Base-by-base conservation (phyloP, 2,888 invertebrate genomes). In the Agrotis exclamationis region DNA sequence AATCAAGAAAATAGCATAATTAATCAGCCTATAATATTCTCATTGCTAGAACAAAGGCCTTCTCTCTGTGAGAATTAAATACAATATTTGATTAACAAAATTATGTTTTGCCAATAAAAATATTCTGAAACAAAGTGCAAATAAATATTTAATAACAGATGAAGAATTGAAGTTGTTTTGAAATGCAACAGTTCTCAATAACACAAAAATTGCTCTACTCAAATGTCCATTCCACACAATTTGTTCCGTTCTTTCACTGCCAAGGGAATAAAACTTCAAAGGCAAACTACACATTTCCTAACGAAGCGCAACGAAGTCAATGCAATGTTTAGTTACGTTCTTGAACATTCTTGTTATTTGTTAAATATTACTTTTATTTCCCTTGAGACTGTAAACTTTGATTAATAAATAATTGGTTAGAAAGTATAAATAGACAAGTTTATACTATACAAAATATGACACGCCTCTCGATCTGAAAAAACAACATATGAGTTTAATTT, bases 241-340 rank as follows among this genome's bases (percentile, higher is more conserved):
- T 3, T n/a, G 20, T 5, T 16, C n/a, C 0, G 6, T 3, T 18
- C 13, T 24, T 39, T 3, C 2, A 24, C 18, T 47, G 11, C 11
- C 47, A 39, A 69, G 47, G 24, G 50, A 39, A 50, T 47, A 59
- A 56, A 50, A 54, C 13, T n/a, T 72, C 56, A 39, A 66, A 66
- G 56, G 33, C 33, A 33, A 63, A 58, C 24, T 58, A 51, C 11
- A 39, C 39, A 39, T 58, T 74, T 45, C 24, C 20, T 57, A 33
- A 66, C 60, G 45, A 62, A 72, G 45, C 24, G 50, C 63, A 3
- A 65, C 50, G 22, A 45, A 69, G 22, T 54, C 39, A 20, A 60
- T 39, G 39, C 47, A 70, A 62, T 16, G 20, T n/a, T 44, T 59
- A 16, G n/a, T 48, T 28, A 28, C 28, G 6, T 28, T 11, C 33